Base-by-base conservation (phyloP, 2,797 vertebrate genomes). In the Lepidocolaptes lacrymiger region DNA sequence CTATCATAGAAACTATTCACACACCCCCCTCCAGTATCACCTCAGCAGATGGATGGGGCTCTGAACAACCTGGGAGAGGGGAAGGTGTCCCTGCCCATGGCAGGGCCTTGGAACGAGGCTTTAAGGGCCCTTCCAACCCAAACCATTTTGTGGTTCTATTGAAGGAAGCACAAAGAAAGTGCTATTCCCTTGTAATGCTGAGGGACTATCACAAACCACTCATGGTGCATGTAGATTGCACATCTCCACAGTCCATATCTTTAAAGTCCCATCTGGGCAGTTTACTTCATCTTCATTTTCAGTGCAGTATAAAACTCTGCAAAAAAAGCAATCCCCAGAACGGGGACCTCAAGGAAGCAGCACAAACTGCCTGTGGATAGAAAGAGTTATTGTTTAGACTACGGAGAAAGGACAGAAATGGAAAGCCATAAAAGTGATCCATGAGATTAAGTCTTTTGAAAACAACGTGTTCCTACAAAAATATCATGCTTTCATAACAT, bases 261-360 rank as follows among this genome's bases (percentile, higher is more conserved):
- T 89, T 75, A 75, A 94, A 96, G 36, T 19, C 63, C 87, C 88
- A 76, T 56, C 85, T 91, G 79, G 76, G 69, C 69, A 92, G 55
- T 94, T 95, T 84, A 73, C 88, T 93, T 96, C 66, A 83, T 93
- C 76, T 92, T 81, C 76, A 49, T 28, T 92, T 95, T 96, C 56
- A 96, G 83, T 52, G 58, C 51, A 81, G 51, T 66, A 73, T 88
- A 95, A 92, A 89, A 55, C 39, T 51, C 19, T 63, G 44, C 63
- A 56, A 91, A 90, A 90, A 90, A 96, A 89, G 51, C 89, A 94
- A 69, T 81, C 34, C 77, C 76, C 36, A 68, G 48, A 71, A 88
- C 14, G 52, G 79, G 36, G 44, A 85, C 71, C 71, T 61, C 2
- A 9, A 92, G 78, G 54, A 92, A 77, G 51, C 79, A 81, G 79